Percentiles rank a stretch among this genome's conserved stretches.
These are phyloP conservation scores for Diplolepis rosae DNA, from an alignment of 2,888 invertebrate species.

Conservation along the genomic window DNA sequence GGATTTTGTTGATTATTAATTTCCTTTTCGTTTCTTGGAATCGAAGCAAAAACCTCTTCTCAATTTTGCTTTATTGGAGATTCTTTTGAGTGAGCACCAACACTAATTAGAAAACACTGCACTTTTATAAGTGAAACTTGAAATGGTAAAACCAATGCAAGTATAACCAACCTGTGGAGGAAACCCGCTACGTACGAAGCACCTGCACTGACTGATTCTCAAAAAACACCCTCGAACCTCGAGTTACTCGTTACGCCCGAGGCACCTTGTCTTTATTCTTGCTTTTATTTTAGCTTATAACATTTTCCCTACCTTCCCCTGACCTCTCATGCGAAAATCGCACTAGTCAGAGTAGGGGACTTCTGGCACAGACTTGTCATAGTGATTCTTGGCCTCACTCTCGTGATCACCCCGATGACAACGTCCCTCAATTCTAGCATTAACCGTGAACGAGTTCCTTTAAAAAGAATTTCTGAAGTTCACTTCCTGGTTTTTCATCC, in stretches of 20 bases:
- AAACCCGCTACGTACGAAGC: conserved; percentile 53
- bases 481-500: neutral
- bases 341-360: conserved; percentile 39
- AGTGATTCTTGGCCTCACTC: conserved; percentile 37
- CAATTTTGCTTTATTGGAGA: neutral
- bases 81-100: neutral
- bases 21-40: neutral
- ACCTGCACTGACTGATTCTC: conserved; percentile 58
- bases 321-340: conserved; percentile 40
- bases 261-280: conserved; percentile 59
- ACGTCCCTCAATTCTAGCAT: conserved; percentile 21
- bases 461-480: conserved; percentile 26
- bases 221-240: conserved; percentile 54
- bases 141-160: neutral
- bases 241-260: conserved; percentile 51
- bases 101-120: conserved; percentile 3
- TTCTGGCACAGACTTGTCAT: conserved; percentile 43
- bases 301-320: conserved; percentile 54
- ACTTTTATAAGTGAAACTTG: neutral
- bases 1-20: neutral
- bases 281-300: conserved; percentile 70
- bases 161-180: conserved; percentile 52
- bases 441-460: conserved; percentile 23
- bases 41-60: neutral
- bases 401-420: conserved; percentile 19